Percentiles rank a stretch among this genome's conserved stretches.
phyloP scores from a whole-genome alignment of 2,888 invertebrate species.

The Pristionchus maxplancki region DNA sequence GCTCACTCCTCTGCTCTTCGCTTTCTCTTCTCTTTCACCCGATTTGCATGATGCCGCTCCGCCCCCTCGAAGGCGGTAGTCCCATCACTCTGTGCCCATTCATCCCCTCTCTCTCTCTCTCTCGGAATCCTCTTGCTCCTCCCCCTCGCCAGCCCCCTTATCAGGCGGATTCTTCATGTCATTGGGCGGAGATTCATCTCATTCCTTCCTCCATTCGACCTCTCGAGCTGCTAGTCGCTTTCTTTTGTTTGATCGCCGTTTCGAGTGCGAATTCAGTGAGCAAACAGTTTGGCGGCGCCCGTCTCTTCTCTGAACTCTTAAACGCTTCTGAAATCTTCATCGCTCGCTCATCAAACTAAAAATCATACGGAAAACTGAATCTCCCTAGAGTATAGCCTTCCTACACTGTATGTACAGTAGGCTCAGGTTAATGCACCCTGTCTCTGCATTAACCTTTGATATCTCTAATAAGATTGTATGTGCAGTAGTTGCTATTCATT shows the following conservation, averaged over 20 bases:
- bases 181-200: background rate
- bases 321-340: too few species aligned
- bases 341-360: too few species aligned
- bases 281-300: background rate
- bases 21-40: background rate
- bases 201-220: background rate
- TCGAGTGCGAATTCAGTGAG: background rate
- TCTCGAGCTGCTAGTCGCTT: background rate
- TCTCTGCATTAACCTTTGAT: too few species aligned
- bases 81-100: background rate
- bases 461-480: too few species aligned
- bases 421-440: too few species aligned
- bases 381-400: background rate
- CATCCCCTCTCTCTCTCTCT: background rate
- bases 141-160: background rate
- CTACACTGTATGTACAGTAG: too few species aligned
- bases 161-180: background rate
- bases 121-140: background rate
- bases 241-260: background rate
- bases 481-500: too few species aligned
- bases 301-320: conserved; percentile 14
- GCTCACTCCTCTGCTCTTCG: background rate
- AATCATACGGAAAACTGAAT: too few species aligned
- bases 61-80: conserved; percentile 11
- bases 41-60: conserved; percentile 20